These are phyloP conservation scores for Orthosia incerta DNA, from an alignment of 2,888 invertebrate genomes.

Conservation along the genomic window DNA sequence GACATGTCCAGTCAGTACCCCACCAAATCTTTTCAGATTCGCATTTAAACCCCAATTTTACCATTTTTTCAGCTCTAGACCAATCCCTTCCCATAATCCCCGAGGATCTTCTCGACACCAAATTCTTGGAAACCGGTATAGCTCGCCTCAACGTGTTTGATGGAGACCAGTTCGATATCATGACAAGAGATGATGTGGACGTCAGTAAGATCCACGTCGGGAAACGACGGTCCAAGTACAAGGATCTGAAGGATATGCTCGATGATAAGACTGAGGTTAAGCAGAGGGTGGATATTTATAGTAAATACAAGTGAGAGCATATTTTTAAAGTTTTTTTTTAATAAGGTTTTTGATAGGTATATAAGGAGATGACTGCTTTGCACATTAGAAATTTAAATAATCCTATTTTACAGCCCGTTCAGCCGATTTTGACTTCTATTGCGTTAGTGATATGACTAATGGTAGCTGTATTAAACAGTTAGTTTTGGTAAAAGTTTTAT, in stretches of 20 bases:
- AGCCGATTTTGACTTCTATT: too few species aligned
- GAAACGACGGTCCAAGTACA: slow-evolving; percentile 92
- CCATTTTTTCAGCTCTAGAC: slow-evolving; percentile 82
- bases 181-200: slow-evolving; percentile 92
- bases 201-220: slow-evolving; percentile 87
- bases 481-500: too few species aligned
- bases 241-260: slow-evolving; percentile 91
- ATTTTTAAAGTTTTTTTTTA: too few species aligned
- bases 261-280: slow-evolving; percentile 93
- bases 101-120: slow-evolving; percentile 90
- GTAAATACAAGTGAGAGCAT: slow-evolving; percentile 89
- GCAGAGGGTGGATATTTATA: slow-evolving; percentile 90
- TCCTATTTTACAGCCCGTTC: too few species aligned
- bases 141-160: slow-evolving; percentile 93
- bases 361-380: too few species aligned
- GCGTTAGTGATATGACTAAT: too few species aligned
- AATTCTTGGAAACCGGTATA: slow-evolving; percentile 90
- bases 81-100: slow-evolving; percentile 92
- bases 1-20: too few species aligned
- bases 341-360: too few species aligned
- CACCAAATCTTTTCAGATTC: too few species aligned
- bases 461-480: too few species aligned
- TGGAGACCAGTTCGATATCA: slow-evolving; percentile 95
- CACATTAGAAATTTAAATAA: too few species aligned
- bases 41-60: too few species aligned